Base-by-base conservation (phyloP, 2,113 vertebrate species). In the Mirounga angustirostris region DNA sequence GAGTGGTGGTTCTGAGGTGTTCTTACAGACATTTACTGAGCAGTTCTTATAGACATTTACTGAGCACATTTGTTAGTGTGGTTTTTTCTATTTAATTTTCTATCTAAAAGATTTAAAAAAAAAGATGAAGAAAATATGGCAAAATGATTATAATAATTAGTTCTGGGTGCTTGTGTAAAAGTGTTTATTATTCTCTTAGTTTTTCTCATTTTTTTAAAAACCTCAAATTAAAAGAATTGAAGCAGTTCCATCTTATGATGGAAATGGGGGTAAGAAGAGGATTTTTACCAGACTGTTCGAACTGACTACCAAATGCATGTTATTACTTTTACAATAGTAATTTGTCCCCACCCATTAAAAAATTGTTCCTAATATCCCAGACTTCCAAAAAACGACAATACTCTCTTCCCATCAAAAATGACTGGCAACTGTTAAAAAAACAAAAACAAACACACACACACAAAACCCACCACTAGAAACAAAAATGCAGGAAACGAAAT, bases 171-270 rank as follows among this genome's bases (percentile, higher is more conserved):
- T 22, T 82, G 14, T 71, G n/a, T 58, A 71, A 79, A 89, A 79
- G 22, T 54, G 2, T 30, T 52, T 58, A 40, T 30, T 89, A 59
- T 78, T 89, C 50, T 89, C 92, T 94, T 16, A 71, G 52, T 43
- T 89, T 88, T 71, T 40, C n/a, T 40, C n/a, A 30, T 21, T 93
- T 94, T 89, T 83, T 21, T 21, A 58, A 90, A 73, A 86, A 79
- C 26, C 10, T 56, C 63, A 94, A 89, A 54, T 30, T 67, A n/a
- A 67, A 81, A 86, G 43, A 52, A 74, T 54, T 43, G 82, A 91
- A 65, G 12, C 7, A 78, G 12, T 40, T 95, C 36, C 3, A n/a
- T 43, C 33, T 74, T 13, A 16, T 33, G 40, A 61, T 2, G 28
- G 54, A 91, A 52, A 40, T 67, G 12, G 19, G n/a, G 15, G 11